Evolutionary conservation across 2,888 invertebrate species (phyloP), one percentile per base, ranked within the genome.

Genomic region (Steinernema carpocapsae): DNA sequence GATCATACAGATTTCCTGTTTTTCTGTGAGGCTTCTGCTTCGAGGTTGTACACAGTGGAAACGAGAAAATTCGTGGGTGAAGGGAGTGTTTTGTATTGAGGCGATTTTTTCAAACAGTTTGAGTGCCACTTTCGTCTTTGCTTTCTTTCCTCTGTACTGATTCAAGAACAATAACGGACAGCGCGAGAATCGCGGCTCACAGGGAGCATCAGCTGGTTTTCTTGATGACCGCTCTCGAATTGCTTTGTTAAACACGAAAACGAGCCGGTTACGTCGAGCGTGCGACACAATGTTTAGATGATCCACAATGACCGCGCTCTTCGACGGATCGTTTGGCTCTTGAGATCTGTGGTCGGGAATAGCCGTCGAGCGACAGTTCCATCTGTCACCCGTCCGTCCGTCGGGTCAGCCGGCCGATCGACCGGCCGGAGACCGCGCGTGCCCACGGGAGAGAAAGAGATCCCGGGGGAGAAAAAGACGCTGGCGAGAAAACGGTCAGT

Each of bases 161-260:
- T 48, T 48, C 48, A 48, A 48, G 17, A 48, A 48, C 48, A 17
- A 37, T 3, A 37, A 37, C 37, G 37, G 37, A 10, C 37, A 37
- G 37, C 37, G 37, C 37, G 10, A 48, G 48, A 14, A 7, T 14
- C 48, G 48, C 19, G 48, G n/a, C 7, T 7, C 7, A 43, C 17
- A 48, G 48, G 19, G 6, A 48, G 3, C 32, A 26, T 64, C 64
- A 64, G 64, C 64, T 64, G 64, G 64, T 64, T 64, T 64, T 64
- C 17, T 26, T 29, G 64, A 64, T 64, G 64, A 64, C 64, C 64
- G 10, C 14, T 64, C 64, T 64, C 37, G 64, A 64, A 32, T 2
- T 4, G 64, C 14, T 29, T 64, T 64, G 64, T 64, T 29, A 64
- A 64, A 64, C 64, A 64, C 64, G 64, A 64, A 64, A 64, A 32